A percentile compares a stretch with the other conserved stretches of the same genome.
Conservation (phyloP, 2,797 vertebrate species). For the Sciurus carolinensis region DNA sequence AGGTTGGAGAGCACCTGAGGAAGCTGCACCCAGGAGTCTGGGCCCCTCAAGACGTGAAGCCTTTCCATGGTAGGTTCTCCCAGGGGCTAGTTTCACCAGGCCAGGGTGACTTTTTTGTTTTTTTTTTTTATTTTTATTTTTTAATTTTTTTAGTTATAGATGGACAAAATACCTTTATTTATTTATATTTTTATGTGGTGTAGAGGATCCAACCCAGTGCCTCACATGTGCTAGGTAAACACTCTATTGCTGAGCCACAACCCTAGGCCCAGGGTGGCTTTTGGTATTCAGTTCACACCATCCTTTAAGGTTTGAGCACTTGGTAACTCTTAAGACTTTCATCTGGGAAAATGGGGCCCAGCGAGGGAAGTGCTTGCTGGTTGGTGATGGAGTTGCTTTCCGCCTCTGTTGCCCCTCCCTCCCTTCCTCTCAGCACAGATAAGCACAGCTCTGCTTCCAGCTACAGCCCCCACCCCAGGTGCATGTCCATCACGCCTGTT, state of each 20-base stretch:
- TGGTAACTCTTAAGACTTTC: slow-evolving; percentile 1
- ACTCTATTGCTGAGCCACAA: too few species aligned
- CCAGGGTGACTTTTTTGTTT: not conserved
- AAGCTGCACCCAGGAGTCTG: accelerated
- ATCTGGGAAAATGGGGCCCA: not conserved
- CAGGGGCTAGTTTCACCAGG: not conserved
- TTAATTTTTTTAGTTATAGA: too few species aligned
- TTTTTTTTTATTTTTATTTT: not conserved
- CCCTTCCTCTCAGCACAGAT: not conserved
- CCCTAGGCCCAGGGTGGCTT: not conserved
- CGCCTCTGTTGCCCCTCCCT: not conserved
- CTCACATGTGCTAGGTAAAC: too few species aligned
- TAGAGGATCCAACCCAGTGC: too few species aligned
- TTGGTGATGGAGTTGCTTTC: not conserved
- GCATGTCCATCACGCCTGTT: accelerated
- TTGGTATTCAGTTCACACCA: not conserved
- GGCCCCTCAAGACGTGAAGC: not conserved
- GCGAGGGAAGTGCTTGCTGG: not conserved
- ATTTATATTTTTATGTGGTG: too few species aligned
- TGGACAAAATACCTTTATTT: too few species aligned
- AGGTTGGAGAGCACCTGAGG: not conserved
- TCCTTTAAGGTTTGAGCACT: slow-evolving; percentile 2
- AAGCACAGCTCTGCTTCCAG: not conserved
- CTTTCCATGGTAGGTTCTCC: not conserved
- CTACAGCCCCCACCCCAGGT: too few species aligned